Evolutionary conservation across 1,140 invertebrate species (phyloP), one percentile per base, ranked within the genome.

Genomic region (Lordiphosa collinella): DNA sequence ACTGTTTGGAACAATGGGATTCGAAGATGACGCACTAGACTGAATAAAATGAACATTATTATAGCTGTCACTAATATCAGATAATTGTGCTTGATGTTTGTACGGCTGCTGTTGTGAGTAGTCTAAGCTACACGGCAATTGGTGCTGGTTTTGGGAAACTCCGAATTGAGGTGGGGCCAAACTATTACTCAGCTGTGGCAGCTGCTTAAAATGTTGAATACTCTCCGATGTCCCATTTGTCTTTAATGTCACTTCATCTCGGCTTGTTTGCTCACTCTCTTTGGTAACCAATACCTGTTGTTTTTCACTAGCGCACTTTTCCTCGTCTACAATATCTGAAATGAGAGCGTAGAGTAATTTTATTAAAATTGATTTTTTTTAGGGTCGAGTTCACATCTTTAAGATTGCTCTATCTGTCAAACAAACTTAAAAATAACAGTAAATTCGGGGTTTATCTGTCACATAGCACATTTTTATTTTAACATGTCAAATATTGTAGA

Each of bases 21-120:
- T 76, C 22, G 51, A 47, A 22, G 65, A 64, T 48, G 71, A 41
- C 60, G 58, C 58, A 76, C 55, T 82, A 31, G 71, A 35, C 46
- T 68, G 78, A 52, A 76, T 60, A 58, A 58, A 71, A 49, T 65
- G 61, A 10, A 73, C 51, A 59, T 58, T 73, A 58, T 66, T 84
- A 41, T 69, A 84, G 12, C 55, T 31, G 22, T 82, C 72, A 11
- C 34, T 43, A 4, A 34, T 47, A 14, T 44, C 35, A 31, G 40
- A 54, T 37, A 80, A 38, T 14, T 73, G 79, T 54, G 61, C 37
- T 22, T 57, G 67, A 46, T 82, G 78, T 50, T 84, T 84, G 11
- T 73, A 85, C 8, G 51, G 9, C 14, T 49, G 62, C 2, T 55
- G 32, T 11, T 80, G 72, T 31, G 66, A 29, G 31, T 58, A 82